Evolutionary conservation across 1,140 invertebrate species (phyloP), one percentile per base, ranked within the genome.

Genomic region (Diorhabda carinulata): DNA sequence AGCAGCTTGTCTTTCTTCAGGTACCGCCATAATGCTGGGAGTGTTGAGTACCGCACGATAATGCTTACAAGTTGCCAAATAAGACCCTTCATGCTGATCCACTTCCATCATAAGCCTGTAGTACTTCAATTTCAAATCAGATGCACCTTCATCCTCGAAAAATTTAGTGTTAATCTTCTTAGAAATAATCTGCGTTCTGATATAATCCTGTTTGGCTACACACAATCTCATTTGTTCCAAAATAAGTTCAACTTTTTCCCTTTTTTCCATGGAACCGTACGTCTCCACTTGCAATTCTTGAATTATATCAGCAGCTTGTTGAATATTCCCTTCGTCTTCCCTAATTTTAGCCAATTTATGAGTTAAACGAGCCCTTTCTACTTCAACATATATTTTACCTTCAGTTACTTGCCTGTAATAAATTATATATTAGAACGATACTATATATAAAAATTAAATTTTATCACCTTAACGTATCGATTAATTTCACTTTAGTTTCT

Each of bases 301-400:
- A 79, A 99, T 91, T 71, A 98, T 93, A 72, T 91, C 88, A 4
- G 95, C 94, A 60, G 97, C 98, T 76, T 94, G 95, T 10, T 89
- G 85, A 40, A 98, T 86, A 79, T 99, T 92, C 0, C 91, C 93
- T 82, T 99, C 96, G 3, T 88, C 88, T 83, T 99, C 98, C 76
- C 94, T 91, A 68, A 99, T 96, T 80, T 95, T 90, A 2, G 98
- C 95, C 65, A 99, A 82, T 73, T 92, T 95, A 79, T 97, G 91
- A 25, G 98, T 99, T 3, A 99, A 84, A 61, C 98, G 86, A 56
- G 98, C 98, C 79, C 98, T 86, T 83, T 99, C 98, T 43, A 98
- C 96, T 88, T 99, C 98, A 4, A 99, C 98, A 83, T 99, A 99
- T 72, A 99, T 99, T 89, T 99, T 99, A 77, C 98, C 98, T 83